phyloP scores from a whole-genome alignment of 2,888 invertebrate species.

The Caenorhabditis sinica region DNA sequence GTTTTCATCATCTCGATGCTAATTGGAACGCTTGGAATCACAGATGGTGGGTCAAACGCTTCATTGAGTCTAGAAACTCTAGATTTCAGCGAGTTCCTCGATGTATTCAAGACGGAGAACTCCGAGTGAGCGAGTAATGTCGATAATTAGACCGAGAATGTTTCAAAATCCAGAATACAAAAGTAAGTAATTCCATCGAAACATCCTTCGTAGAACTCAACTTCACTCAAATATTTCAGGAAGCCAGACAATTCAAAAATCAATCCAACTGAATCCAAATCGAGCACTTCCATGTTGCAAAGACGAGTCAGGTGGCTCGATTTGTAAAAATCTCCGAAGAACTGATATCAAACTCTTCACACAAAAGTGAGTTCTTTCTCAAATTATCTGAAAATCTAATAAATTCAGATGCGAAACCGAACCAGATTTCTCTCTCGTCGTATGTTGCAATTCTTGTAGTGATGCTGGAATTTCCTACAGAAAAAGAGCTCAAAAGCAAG shows the following conservation, averaged over 20 bases:
- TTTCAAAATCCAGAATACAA: constrained; percentile 52
- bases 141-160: constrained; percentile 62
- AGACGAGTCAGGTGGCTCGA: constrained; percentile 74
- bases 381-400: background rate
- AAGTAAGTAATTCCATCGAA: constrained; percentile 34
- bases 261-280: constrained; percentile 57
- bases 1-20: constrained; percentile 31
- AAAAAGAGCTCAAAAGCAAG: constrained; percentile 70
- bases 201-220: background rate
- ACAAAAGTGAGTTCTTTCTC: constrained; percentile 54
- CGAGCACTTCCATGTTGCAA: constrained; percentile 74
- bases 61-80: background rate
- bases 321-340: constrained; percentile 72
- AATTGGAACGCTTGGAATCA: constrained; percentile 41
- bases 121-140: constrained; percentile 56
- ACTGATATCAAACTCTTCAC: constrained; percentile 69
- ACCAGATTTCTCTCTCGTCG: constrained; percentile 75
- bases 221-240: constrained; percentile 4
- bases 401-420: constrained; percentile 66
- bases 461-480: constrained; percentile 72
- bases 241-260: constrained; percentile 46
- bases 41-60: constrained; percentile 14
- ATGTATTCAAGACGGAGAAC: constrained; percentile 62
- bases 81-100: constrained; percentile 40
- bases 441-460: constrained; percentile 75